Base-by-base conservation (phyloP, 2,113 vertebrate genomes). In the Dromaius novaehollandiae region DNA sequence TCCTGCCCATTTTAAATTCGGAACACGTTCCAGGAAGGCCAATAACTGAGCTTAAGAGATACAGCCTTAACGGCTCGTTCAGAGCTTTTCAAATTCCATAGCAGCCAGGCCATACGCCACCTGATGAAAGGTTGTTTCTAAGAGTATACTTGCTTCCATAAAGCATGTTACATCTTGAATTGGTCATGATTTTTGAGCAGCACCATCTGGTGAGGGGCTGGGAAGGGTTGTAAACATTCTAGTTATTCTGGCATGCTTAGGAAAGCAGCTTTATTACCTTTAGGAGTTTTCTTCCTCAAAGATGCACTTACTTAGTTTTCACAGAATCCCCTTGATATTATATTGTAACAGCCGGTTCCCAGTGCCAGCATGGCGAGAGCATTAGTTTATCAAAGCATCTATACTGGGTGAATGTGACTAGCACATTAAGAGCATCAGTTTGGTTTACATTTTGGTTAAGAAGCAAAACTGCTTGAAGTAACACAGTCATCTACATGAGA, bases 1-100 rank as follows among this genome's bases (percentile, higher is more conserved):
- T 68, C 44, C 50, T 56, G 36, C 14, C 50, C 11, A 7, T 91
- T 95, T 86, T 13, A 48, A 89, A 95, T 93, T 89, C 44, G 32
- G 77, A 91, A 77, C 68, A 42, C 34, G 65, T 36, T 90, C 93
- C 38, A 38, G 3, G 11, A 88, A 60, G 71, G 74, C 53, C 28
- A 88, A 9, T 66, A 95, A 82, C 34, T 58, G 91, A 87, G 30
- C 63, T 89, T 78, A 93, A 77, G 40, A 88, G 53, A 58, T 28
- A 83, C 21, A 78, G 55, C 24, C 63, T 65, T 90, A 86, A 94
- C 75, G 91, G 88, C 46, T 91, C 82, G 86, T 73, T 71, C 92
- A 34, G 60, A 86, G 40, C 55, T 86, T 91, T 89, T 66, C 64
- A 55, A 75, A 81, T 61, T 68, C 81, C 89, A 42, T 60, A 81